phyloP scores from a whole-genome alignment of 2,797 vertebrate species.

The Pangasius mekongensis region DNA sequence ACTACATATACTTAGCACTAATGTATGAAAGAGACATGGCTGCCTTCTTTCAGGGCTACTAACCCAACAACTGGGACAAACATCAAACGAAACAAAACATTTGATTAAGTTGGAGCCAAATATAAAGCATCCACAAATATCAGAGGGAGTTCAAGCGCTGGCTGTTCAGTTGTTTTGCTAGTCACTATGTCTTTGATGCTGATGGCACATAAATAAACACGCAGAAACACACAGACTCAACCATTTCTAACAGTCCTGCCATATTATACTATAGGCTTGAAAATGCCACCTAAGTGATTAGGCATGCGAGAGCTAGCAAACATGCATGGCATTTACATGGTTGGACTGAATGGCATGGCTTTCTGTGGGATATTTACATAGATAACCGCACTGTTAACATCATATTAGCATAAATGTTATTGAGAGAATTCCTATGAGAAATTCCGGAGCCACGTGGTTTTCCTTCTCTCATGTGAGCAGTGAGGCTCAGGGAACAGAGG shows the following conservation, averaged over 20 bases:
- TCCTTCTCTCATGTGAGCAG: conserved; percentile 11
- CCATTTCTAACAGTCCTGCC: not conserved
- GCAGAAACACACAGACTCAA: not conserved
- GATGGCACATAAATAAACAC: not conserved
- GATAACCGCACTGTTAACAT: conserved; percentile 39
- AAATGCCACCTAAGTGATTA: conserved; percentile 8
- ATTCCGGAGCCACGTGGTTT: not conserved
- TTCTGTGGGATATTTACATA: conserved; percentile 48
- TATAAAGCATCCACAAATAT: conserved; percentile 4
- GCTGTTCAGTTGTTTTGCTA: not conserved
- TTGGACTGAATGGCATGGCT: not conserved
- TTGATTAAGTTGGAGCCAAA: not conserved
- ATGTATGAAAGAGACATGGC: not conserved
- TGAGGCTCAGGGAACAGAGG: conserved; percentile 9
- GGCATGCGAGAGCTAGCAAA: not conserved
- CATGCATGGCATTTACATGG: not conserved
- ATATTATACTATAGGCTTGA: not conserved
- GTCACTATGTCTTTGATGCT: not conserved
- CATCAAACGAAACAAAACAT: not conserved
- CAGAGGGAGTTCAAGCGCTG: not conserved
- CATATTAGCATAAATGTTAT: conserved; percentile 28
- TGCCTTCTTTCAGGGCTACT: not conserved
- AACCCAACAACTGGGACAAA: not conserved
- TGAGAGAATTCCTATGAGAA: conserved; percentile 16
- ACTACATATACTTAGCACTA: not conserved